These are phyloP conservation scores for Octonoba sinensis DNA, from an alignment of 2,888 invertebrate genomes.

Conservation along the genomic window DNA sequence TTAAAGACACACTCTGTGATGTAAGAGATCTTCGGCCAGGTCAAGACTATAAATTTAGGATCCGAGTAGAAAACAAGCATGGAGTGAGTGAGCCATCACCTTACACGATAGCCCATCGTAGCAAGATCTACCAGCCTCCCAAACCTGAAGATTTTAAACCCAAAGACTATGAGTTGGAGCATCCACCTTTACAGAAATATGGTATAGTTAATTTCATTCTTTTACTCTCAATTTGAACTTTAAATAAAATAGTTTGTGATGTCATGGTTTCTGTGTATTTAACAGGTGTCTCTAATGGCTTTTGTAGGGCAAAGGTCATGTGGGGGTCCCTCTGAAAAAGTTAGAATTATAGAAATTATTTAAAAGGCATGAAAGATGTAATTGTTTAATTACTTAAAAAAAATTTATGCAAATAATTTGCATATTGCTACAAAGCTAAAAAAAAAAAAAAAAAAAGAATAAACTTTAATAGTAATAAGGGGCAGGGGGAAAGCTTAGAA, in stretches of 20 bases:
- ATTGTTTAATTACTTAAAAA: too few species aligned
- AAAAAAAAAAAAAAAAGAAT: too few species aligned
- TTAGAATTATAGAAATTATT: too few species aligned
- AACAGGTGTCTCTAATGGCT: too few species aligned
- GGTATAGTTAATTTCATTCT: constrained; percentile 24
- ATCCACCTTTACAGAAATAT: constrained; percentile 61
- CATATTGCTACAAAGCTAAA: too few species aligned
- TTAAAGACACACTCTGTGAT: constrained; percentile 90
- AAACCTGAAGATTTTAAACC: constrained; percentile 60
- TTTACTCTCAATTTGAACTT: background rate
- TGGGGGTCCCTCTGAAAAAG: too few species aligned
- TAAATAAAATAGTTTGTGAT: background rate
- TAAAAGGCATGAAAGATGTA: too few species aligned
- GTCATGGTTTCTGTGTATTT: background rate
- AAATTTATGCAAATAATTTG: too few species aligned
- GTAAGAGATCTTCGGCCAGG: constrained; percentile 91
- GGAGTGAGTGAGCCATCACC: constrained; percentile 97
- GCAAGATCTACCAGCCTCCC: constrained; percentile 64
- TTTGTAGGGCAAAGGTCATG: too few species aligned
- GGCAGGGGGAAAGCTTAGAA: too few species aligned
- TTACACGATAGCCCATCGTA: constrained; percentile 81
- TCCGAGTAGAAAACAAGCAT: constrained; percentile 95
- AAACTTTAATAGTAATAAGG: too few species aligned
- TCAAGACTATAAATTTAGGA: constrained; percentile 93
- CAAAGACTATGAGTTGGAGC: constrained; percentile 65